Percentiles rank a stretch among this genome's conserved stretches.
phyloP scores from a whole-genome alignment of 2,113 vertebrate genomes.

The Glaucomys volans region DNA sequence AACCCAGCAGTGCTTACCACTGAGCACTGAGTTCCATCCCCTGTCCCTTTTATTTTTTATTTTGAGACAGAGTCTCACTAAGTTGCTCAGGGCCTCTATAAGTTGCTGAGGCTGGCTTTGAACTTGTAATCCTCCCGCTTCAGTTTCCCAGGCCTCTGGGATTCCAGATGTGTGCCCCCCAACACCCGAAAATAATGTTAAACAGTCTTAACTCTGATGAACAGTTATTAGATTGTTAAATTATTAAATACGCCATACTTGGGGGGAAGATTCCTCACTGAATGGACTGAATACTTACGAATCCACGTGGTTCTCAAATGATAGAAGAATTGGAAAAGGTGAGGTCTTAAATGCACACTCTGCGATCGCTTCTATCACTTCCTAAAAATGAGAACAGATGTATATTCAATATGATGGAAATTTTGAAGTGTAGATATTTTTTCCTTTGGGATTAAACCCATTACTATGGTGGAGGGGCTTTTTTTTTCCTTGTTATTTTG shows the following conservation, averaged over 20 bases:
- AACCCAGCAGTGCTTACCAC: too few species aligned
- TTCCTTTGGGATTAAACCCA: background rate
- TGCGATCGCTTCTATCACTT: slow-evolving; percentile 98
- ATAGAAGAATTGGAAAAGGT: slow-evolving; percentile 96
- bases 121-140: too few species aligned
- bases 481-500: background rate
- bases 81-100: too few species aligned
- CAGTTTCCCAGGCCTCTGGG: too few species aligned
- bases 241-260: background rate
- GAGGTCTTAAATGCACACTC: slow-evolving; percentile 99
- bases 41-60: too few species aligned
- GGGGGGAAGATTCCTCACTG: background rate
- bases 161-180: too few species aligned
- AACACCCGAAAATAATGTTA: background rate
- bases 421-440: background rate
- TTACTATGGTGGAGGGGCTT: background rate
- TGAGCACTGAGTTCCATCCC: too few species aligned
- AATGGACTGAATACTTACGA: slow-evolving; percentile 92
- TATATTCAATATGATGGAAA: background rate
- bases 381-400: slow-evolving; percentile 87
- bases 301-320: slow-evolving; percentile 99
- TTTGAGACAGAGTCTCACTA: too few species aligned
- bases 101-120: too few species aligned
- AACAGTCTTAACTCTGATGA: background rate
- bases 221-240: background rate